A percentile compares a stretch with the other conserved stretches of the same genome.
Conservation (phyloP, 1,140 invertebrate genomes). For the Drosophila subobscura region DNA sequence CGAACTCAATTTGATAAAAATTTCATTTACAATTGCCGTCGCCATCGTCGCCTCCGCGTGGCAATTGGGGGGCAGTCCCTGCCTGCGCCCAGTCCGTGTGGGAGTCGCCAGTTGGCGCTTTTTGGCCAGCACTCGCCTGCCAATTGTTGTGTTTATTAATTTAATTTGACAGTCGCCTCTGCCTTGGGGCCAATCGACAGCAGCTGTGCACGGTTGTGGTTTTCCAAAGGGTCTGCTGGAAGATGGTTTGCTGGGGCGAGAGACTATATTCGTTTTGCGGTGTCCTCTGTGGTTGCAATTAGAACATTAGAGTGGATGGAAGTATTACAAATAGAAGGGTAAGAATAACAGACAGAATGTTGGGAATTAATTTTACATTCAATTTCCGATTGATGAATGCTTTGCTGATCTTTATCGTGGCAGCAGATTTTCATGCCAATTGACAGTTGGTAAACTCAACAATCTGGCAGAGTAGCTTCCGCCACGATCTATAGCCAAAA, state of each 20-base stretch:
- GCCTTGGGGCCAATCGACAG: slow-evolving; percentile 54
- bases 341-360: no score
- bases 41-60: slow-evolving; percentile 7
- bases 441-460: no score
- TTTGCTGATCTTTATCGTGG: no score
- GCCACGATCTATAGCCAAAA: no score
- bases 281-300: slow-evolving; percentile 46
- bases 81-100: slow-evolving; percentile 21
- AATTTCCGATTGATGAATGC: no score
- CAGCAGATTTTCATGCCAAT: no score
- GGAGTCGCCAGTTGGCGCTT: slow-evolving; percentile 71
- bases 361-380: no score
- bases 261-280: slow-evolving; percentile 35
- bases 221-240: slow-evolving; percentile 19
- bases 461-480: no score
- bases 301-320: slow-evolving; percentile 1
- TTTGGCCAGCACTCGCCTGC: slow-evolving; percentile 22
- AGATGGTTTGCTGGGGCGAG: slow-evolving; percentile 9
- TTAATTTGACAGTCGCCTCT: slow-evolving; percentile 76
- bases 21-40: slow-evolving; percentile 76
- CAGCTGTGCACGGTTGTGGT: slow-evolving; percentile 63
- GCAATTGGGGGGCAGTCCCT: not conserved
- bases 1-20: slow-evolving; percentile 77
- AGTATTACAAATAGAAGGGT: not conserved
- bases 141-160: slow-evolving; percentile 82